phyloP scores from a whole-genome alignment of 2,113 vertebrate genomes.

The Pomatostomus ruficeps region DNA sequence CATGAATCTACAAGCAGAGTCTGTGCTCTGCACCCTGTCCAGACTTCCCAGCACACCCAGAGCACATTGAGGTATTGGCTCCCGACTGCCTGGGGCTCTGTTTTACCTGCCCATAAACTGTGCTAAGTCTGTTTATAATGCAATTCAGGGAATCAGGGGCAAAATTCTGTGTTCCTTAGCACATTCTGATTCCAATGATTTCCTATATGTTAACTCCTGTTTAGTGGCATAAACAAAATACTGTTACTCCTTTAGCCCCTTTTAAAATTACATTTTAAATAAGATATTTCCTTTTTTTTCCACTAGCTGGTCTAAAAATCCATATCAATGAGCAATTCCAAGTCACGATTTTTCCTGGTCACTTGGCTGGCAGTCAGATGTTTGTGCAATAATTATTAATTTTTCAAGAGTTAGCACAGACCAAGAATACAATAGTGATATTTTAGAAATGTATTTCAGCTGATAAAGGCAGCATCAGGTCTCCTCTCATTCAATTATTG shows the following conservation, averaged over 20 bases:
- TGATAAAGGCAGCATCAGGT: not conserved
- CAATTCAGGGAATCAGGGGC: not conserved
- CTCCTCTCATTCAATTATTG: not conserved
- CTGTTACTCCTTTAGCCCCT: rapidly evolving
- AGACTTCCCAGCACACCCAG: not conserved
- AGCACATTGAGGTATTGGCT: too few relatives aligned
- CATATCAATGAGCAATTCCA: not conserved
- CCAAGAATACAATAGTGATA: not conserved
- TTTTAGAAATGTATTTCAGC: not conserved
- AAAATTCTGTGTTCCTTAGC: not conserved
- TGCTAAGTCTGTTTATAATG: not conserved
- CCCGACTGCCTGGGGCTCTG: not conserved
- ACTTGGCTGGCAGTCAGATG: not conserved
- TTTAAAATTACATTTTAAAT: not conserved
- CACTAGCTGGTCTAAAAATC: not conserved
- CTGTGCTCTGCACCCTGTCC: not conserved
- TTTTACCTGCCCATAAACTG: not conserved
- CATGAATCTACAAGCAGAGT: not conserved
- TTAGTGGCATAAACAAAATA: not conserved
- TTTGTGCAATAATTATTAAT: not conserved
- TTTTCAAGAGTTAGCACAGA: not conserved
- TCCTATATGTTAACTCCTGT: not conserved
- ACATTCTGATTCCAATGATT: not conserved
- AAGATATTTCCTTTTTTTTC: not conserved
- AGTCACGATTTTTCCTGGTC: not conserved